Conservation (phyloP, 2,113 vertebrate genomes). For the Microtus richardsoni region DNA sequence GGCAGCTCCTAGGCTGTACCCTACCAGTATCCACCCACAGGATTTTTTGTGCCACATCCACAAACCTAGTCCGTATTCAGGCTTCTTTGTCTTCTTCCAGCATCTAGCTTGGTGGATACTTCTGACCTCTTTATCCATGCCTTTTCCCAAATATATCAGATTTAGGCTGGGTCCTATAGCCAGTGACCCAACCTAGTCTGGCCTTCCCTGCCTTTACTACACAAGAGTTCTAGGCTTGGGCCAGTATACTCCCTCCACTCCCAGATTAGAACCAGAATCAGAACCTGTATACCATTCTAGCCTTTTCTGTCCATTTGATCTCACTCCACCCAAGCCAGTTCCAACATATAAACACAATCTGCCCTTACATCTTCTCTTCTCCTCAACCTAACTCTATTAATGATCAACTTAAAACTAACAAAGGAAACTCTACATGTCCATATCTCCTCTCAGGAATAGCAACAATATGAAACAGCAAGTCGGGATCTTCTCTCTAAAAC, state of each 20-base stretch:
- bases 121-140: background rate
- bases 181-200: background rate
- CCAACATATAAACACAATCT: background rate
- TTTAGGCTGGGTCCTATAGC: background rate
- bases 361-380: background rate
- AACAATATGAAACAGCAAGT: background rate
- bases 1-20: background rate
- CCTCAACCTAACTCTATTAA: background rate
- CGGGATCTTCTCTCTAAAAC: background rate
- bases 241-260: background rate
- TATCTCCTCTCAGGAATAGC: background rate
- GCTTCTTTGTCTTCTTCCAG: background rate
- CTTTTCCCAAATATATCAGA: background rate
- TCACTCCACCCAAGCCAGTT: background rate
- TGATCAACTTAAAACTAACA: background rate
- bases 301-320: background rate
- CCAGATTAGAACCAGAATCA: background rate
- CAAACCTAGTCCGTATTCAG: background rate
- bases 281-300: background rate
- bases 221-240: background rate
- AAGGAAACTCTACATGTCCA: background rate
- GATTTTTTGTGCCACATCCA: background rate
- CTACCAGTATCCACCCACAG: background rate
- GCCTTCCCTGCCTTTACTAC: background rate
- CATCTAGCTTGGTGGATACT: background rate